These are phyloP conservation scores for Hemistola chrysoprasaria DNA, from an alignment of 2,888 invertebrate species.

Conservation along the genomic window DNA sequence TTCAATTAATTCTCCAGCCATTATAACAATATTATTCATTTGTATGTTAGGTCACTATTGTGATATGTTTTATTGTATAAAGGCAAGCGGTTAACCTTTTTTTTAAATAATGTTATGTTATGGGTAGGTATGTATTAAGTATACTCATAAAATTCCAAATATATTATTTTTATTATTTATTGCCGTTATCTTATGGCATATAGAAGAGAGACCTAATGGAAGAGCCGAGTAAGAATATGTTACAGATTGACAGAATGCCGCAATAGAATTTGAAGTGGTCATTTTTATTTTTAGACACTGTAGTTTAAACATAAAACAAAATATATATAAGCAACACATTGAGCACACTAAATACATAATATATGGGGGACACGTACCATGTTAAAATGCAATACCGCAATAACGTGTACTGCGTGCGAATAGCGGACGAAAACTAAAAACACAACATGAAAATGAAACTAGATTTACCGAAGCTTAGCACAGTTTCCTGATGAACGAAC, in stretches of 20 bases:
- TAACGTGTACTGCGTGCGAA: conserved; percentile 36
- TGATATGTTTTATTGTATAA: too few species aligned
- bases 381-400: conserved; percentile 29
- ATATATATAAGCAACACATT: conserved; percentile 10
- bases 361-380: conserved; percentile 52
- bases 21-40: too few species aligned
- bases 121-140: too few species aligned
- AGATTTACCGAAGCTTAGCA: conserved; percentile 48
- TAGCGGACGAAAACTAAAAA: conserved; percentile 48
- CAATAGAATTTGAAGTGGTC: conserved; percentile 35
- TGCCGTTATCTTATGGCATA: too few species aligned
- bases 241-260: neutral
- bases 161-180: too few species aligned
- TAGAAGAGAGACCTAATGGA: neutral
- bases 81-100: too few species aligned
- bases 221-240: too few species aligned
- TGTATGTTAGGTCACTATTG: too few species aligned
- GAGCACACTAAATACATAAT: conserved; percentile 25
- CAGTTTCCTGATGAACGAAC: conserved; percentile 32
- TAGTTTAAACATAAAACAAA: conserved; percentile 14
- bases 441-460: conserved; percentile 43
- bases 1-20: too few species aligned
- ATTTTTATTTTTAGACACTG: conserved; percentile 59
- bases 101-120: too few species aligned
- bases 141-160: too few species aligned